phyloP scores from a whole-genome alignment of 2,797 vertebrate genomes.

The Philypnodon macrostomus region DNA sequence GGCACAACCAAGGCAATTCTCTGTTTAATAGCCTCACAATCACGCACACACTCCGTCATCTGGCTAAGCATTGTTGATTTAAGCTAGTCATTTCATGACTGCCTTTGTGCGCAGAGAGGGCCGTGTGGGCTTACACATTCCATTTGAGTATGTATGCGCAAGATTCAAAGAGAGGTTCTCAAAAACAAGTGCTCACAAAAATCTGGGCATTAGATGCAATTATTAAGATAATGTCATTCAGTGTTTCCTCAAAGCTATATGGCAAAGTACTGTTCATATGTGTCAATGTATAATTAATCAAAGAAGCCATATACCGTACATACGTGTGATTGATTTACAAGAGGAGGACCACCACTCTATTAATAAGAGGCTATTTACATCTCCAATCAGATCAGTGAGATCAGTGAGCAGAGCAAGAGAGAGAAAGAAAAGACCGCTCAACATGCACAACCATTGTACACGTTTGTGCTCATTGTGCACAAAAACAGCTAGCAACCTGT shows the following conservation, averaged over 20 bases:
- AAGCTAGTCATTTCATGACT: slow-evolving; percentile 51
- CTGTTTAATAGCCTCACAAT: slow-evolving; percentile 55
- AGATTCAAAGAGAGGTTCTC: background rate
- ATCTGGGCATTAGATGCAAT: background rate
- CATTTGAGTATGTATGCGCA: slow-evolving; percentile 10
- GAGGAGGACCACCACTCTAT: slow-evolving; percentile 62
- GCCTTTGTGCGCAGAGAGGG: slow-evolving; percentile 43
- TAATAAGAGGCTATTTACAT: slow-evolving; percentile 72
- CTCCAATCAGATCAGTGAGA: slow-evolving; percentile 58
- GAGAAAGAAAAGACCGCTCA: background rate
- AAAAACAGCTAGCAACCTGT: slow-evolving; percentile 13
- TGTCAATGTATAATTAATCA: slow-evolving; percentile 2
- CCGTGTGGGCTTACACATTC: slow-evolving; percentile 20
- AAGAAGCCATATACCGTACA: slow-evolving; percentile 10
- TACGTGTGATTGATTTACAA: slow-evolving; percentile 62
- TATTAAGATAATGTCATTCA: background rate
- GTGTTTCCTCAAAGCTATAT: background rate
- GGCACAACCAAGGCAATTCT: slow-evolving; percentile 50
- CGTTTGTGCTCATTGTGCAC: slow-evolving; percentile 17
- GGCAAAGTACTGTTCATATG: too few relatives aligned
- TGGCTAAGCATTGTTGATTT: slow-evolving; percentile 54
- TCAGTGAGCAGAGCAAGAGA: slow-evolving; percentile 29
- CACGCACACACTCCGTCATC: slow-evolving; percentile 48
- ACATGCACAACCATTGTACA: slow-evolving; percentile 21
- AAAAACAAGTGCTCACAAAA: background rate